Conservation (phyloP, 2,888 invertebrate genomes). For the Alentia gelatinosa region DNA sequence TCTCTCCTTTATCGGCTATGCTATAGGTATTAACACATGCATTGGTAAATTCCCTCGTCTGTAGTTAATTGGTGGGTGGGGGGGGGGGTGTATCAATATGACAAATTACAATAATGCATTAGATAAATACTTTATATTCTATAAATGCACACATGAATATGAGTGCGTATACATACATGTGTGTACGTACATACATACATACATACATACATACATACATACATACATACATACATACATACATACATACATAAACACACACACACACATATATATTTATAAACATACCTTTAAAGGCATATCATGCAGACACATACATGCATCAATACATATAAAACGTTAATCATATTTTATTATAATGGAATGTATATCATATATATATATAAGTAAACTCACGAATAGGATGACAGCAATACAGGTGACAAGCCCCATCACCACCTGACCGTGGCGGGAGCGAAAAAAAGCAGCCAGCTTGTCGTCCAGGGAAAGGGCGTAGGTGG, state of each 20-base stretch:
- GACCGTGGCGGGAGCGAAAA: neutral
- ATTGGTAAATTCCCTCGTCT: too few species aligned
- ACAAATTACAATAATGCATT: too few species aligned
- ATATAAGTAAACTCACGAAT: slow-evolving; percentile 7
- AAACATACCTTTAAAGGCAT: neutral
- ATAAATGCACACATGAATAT: too few species aligned
- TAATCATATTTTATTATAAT: neutral
- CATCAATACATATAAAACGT: neutral
- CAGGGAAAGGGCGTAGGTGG: neutral
- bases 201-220: neutral
- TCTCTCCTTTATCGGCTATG: too few species aligned
- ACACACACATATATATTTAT: slow-evolving; percentile 21
- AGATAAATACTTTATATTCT: too few species aligned
- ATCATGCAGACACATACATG: too few species aligned
- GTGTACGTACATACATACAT: slow-evolving; percentile 15
- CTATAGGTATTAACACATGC: too few species aligned
- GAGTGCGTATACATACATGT: too few species aligned
- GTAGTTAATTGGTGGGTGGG: too few species aligned
- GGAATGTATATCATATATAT: slow-evolving; percentile 46
- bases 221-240: slow-evolving; percentile 14
- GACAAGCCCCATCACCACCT: neutral
- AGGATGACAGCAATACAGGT: neutral
- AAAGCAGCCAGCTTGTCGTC: neutral
- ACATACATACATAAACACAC: too few species aligned
- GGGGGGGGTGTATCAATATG: too few species aligned